Conservation (phyloP, 2,797 vertebrate species). For the Xenops minutus region DNA sequence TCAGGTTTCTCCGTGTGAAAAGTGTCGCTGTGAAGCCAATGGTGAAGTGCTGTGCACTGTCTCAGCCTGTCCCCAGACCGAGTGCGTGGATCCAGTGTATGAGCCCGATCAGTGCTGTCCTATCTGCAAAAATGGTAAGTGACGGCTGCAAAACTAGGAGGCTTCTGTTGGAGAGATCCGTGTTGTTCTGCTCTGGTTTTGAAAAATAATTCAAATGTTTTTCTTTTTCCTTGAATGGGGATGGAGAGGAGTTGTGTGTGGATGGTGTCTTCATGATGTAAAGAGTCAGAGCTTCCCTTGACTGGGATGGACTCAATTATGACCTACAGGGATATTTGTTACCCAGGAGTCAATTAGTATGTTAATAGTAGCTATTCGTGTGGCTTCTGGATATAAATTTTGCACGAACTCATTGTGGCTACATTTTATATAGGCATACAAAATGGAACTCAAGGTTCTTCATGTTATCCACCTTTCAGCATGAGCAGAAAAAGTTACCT, state of each 20-base stretch:
- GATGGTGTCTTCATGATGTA: background rate
- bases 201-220: background rate
- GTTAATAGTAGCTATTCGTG: background rate
- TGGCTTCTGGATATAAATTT: background rate
- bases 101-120: slow-evolving; percentile 98
- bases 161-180: accelerated
- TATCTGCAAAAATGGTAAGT: slow-evolving; percentile 94
- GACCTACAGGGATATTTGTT: background rate
- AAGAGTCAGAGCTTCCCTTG: background rate
- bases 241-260: background rate
- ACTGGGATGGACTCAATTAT: background rate
- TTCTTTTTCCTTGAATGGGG: accelerated
- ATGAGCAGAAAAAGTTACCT: background rate
- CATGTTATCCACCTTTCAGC: background rate
- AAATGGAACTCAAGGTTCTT: background rate
- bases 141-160: background rate
- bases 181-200: background rate
- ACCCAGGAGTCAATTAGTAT: background rate
- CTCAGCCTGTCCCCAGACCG: slow-evolving; percentile 94
- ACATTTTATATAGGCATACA: background rate
- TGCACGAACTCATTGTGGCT: background rate
- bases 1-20: slow-evolving; percentile 95
- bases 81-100: slow-evolving; percentile 96
- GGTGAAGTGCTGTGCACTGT: slow-evolving; percentile 96
- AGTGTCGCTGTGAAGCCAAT: slow-evolving; percentile 92